Base-by-base conservation (phyloP, 2,888 invertebrate species). In the Leptinotarsa peninsularis region DNA sequence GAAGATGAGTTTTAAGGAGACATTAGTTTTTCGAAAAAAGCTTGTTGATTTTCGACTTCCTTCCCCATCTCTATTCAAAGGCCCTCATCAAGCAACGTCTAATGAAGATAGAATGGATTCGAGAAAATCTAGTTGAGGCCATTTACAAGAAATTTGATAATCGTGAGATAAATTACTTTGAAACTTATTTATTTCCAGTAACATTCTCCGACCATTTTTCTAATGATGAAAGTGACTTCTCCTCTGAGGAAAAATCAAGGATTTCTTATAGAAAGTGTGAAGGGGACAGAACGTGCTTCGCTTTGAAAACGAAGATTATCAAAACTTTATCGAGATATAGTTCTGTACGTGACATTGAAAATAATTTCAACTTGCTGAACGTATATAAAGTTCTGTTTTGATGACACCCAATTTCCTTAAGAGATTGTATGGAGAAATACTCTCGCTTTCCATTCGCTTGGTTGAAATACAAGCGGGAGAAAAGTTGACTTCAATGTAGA, bases 241-340 rank as follows among this genome's bases (percentile, higher is more conserved):
- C 43, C 33, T 43, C 43, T 5, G 17, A 7, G n/a, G 2, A 13
- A 7, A 27, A 27, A 63, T 63, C n/a, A n/a, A 33, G 17, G 18
- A 63, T 63, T 33, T 33, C 23, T 58, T 3, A 1, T 33, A n/a
- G n/a, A 17, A 10, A 43, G 43, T 43, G 63, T 43, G 27, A 18
- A n/a, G 17, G n/a, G 43, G 43, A 33, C 43, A 63, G 63, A 63
- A 63, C 63, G 63, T 63, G 63, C 63, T 33, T 7, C 13, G 63
- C 17, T 17, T 63, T 43, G 63, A 33, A n/a, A 63, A 63, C 63
- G 63, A 43, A 33, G 63, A 63, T 63, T 63, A 63, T 33, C 63
- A 33, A 63, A 63, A 63, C 63, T 63, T 63, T 63, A 63, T 63
- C 63, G 63, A 33, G 63, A 63, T 43, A 63, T 63, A 63, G 63